Evolutionary conservation across 2,888 invertebrate genomes (phyloP).

Genomic region (Phorcus lineatus): DNA sequence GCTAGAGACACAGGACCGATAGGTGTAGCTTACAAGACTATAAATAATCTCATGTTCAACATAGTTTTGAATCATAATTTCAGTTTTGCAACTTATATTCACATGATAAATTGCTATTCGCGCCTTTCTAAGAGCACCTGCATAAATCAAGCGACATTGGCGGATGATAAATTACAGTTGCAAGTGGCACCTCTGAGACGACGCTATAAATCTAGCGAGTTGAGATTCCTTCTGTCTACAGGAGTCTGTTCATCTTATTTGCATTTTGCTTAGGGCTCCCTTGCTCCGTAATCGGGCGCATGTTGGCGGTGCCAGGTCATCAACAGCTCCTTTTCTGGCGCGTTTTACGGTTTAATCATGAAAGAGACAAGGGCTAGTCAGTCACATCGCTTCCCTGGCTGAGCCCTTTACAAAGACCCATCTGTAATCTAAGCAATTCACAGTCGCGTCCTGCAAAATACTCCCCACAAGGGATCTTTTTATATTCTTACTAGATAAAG

Average conservation of each 20-base stretch:
- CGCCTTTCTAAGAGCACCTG: no score
- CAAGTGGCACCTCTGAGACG: no score
- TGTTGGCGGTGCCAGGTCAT: background rate
- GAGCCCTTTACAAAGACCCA: background rate
- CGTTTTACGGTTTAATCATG: background rate
- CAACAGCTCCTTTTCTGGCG: background rate
- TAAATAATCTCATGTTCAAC: no score
- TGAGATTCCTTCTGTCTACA: no score
- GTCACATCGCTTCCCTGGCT: background rate
- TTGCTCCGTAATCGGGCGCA: background rate
- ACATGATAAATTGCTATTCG: no score
- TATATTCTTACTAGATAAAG: background rate
- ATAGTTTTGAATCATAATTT: no score
- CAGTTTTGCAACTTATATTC: no score
- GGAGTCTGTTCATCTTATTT: background rate
- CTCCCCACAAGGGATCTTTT: background rate
- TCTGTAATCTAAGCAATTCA: background rate
- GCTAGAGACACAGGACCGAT: no score
- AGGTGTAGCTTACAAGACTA: no score
- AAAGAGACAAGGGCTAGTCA: background rate
- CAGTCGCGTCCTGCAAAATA: background rate
- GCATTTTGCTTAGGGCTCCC: background rate
- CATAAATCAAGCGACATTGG: no score
- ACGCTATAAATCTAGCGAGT: no score
- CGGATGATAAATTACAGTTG: no score